Evolutionary conservation across 2,797 vertebrate genomes (phyloP), one percentile per base, ranked within the genome.

Genomic region (Molossus molossus): DNA sequence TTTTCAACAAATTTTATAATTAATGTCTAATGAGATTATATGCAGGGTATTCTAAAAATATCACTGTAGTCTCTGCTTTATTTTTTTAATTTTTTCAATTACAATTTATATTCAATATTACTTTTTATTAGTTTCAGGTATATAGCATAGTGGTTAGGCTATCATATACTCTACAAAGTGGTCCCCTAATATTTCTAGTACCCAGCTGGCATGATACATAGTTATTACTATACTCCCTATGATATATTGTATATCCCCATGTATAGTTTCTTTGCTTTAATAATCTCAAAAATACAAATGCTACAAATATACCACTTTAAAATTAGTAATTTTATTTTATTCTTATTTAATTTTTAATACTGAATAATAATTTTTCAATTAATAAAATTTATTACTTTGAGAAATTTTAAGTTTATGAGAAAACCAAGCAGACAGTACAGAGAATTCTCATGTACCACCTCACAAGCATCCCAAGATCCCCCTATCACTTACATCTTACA

Each of bases 211-310:
- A 25, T 7, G 53, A 25, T 37, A 12, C n/a, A 57, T 9, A 23
- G n/a, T 79, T 20, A 3, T 79, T 37, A 23, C n/a, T 37, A 37
- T 37, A 57, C 33, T 77, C n/a, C 23, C 53, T 21, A 33, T 33
- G 53, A 20, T 57, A 1, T 23, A 77, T 53, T 77, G 57, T 55
- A 33, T 53, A 33, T 55, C 29, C n/a, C 55, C 10, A 33, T 57
- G 53, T 55, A 5, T 40, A 64, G 48, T 65, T 15, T 14, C 18
- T 73, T 25, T n/a, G 65, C 37, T 58, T 81, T 48, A 60, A 58
- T 80, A 57, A 60, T 81, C 37, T 90, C 53, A 81, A 80, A 81
- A 45, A 55, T 58, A 89, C 8, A 89, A 65, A 65, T 88, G 60
- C 2, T 14, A 11, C 9, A 67, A 70, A 69, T 45, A 4, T 58